Evolutionary conservation across 2,113 vertebrate species (phyloP), one percentile per base, ranked within the genome.

Genomic region (Pelodiscus sinensis): DNA sequence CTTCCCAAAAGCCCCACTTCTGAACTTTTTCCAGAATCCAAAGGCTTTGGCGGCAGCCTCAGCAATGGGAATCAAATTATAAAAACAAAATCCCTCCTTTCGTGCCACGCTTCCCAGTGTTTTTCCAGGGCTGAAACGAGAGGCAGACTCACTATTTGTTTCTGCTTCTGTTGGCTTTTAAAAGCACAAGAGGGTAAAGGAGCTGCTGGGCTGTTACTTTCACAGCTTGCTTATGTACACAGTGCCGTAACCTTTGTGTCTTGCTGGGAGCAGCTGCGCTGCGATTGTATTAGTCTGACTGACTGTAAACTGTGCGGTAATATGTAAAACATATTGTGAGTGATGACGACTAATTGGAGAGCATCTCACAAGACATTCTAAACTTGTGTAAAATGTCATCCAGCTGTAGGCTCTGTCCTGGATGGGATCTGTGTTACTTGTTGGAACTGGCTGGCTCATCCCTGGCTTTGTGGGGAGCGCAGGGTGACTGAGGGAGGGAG

Each of bases 141-240:
- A 94, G 92, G 95, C 73, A 6, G 44, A 1, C 91, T 97, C 89
- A 29, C 93, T 97, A 95, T 97, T 97, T 97, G 97, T 97, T 97
- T 96, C 97, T 96, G 97, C 97, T 97, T 96, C 96, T 97, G 96
- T 97, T 97, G 97, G 95, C 96, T 97, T 97, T 96, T 96, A 96
- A 97, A 97, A 97, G 92, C 92, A 85, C 71, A 65, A 92, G 94
- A 95, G 90, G 94, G 91, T 96, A 95, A 96, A 95, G 95, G 95
- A 94, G 95, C 88, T 90, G 96, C 94, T 92, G 88, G 94, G 93
- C 95, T 96, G 94, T 95, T 95, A 96, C 97, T 96, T 97, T 97
- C 97, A 97, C 97, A 97, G 97, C 97, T 97, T 96, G 97, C 96
- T 97, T 96, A 92, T 96, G 96, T 97, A 97, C 96, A 96, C 93